A percentile compares a stretch with the other conserved stretches of the same genome.
Evolutionary conservation across 2,113 vertebrate species (phyloP).

Genomic region (Procapra przewalskii): DNA sequence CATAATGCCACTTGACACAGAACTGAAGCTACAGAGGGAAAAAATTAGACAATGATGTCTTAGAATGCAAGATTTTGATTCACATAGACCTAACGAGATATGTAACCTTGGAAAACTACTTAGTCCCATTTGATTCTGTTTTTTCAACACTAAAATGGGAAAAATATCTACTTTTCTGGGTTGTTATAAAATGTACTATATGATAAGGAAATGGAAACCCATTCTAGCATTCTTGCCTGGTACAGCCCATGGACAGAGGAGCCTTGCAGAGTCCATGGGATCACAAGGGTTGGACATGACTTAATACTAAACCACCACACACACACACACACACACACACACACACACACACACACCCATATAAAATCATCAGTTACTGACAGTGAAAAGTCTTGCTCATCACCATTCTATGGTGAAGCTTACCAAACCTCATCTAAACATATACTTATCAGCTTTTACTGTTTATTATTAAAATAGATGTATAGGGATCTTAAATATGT

Average conservation of each 20-base stretch:
- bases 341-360: background rate
- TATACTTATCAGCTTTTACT: background rate
- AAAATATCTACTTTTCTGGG: background rate
- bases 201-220: background rate
- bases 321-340: too few relatives aligned
- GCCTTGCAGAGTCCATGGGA: background rate
- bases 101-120: background rate
- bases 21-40: background rate
- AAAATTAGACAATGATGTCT: background rate
- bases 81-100: background rate
- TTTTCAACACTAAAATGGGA: background rate
- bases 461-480: background rate
- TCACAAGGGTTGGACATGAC: background rate
- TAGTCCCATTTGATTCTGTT: background rate
- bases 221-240: background rate
- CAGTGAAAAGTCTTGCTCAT: background rate
- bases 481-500: background rate
- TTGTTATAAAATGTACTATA: background rate
- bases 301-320: background rate
- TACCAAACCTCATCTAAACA: background rate
- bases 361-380: background rate
- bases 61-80: background rate
- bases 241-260: background rate
- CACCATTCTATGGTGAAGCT: background rate
- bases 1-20: background rate